Evolutionary conservation across 2,888 invertebrate genomes (phyloP), one percentile per base, ranked within the genome.

Genomic region (Hypsopygia costalis): DNA sequence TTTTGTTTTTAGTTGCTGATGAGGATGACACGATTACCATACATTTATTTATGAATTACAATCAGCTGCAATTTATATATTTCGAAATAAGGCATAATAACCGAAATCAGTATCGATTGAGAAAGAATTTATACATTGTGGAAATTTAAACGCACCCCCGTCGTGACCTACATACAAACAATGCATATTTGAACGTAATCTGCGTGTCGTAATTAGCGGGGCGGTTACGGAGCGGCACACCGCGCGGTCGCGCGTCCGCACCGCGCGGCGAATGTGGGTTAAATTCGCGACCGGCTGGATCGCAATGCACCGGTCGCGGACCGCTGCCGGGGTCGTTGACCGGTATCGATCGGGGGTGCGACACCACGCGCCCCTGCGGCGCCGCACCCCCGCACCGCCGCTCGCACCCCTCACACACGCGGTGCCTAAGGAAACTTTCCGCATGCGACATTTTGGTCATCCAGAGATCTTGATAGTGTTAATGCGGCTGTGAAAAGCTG

Each of bases 271-370:
- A 76, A 82, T 77, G 79, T 82, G 74, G 81, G 81, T 81, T 82
- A 82, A 73, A 74, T 67, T 65, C 65, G 76, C 70, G 56, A 56
- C 54, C 33, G 39, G 33, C 27, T 28, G 63, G 66, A 68, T 64
- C 75, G 69, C 78, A 73, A 64, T 81, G 83, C 83, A 81, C 76
- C 81, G 81, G 73, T 69, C 75, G 73, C 67, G 68, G 75, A 71
- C 74, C 73, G 71, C 71, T 63, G 60, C 58, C 74, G 80, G 72
- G 87, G 82, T 87, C 86, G 75, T 80, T 77, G 86, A 75, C 86
- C 86, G 81, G 64, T 85, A 88, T 88, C 86, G 87, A 88, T 81
- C 87, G 73, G 77, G 56, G 63, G 77, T 70, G 75, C 72, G 71
- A 66, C 70, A 61, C 66, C 63, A 63, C 68, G 68, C 76, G 72